A percentile compares a stretch with the other conserved stretches of the same genome.
phyloP scores from a whole-genome alignment of 1,140 invertebrate genomes.

The Acromyrmex charruanus region DNA sequence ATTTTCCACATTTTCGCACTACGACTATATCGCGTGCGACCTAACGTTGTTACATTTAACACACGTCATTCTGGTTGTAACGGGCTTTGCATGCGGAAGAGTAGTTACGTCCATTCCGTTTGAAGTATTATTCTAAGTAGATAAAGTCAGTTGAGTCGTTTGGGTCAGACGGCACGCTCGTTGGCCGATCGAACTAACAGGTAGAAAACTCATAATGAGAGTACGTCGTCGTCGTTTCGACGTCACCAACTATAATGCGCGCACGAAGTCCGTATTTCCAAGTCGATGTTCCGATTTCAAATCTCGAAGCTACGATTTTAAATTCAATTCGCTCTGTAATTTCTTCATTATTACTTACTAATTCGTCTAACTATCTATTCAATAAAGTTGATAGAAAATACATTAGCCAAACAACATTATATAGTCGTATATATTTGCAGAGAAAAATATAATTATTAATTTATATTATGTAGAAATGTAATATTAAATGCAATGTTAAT shows the following conservation, averaged over 20 bases:
- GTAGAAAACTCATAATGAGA: conserved; percentile 15
- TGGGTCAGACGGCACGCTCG: conserved; percentile 4
- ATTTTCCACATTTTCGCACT: background rate
- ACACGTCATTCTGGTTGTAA: conserved; percentile 19
- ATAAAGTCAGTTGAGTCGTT: conserved; percentile 20
- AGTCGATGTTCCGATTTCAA: conserved; percentile 28
- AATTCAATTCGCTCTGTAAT: background rate
- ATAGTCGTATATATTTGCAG: background rate
- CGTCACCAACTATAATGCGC: background rate
- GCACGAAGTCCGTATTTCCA: background rate
- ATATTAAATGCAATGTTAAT: conserved; percentile 7
- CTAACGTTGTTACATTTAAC: conserved; percentile 25
- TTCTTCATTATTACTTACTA: background rate
- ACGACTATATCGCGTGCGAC: conserved; percentile 27
- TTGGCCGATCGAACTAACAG: conserved; percentile 43
- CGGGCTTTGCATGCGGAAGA: conserved; percentile 27
- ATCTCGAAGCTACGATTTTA: background rate
- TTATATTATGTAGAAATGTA: conserved; percentile 3
- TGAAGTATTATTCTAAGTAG: conserved; percentile 55
- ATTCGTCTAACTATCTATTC: background rate
- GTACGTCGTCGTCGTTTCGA: background rate
- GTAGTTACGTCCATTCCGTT: conserved; percentile 45
- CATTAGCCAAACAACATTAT: background rate
- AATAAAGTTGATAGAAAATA: conserved; percentile 16
- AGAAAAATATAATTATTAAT: background rate